Evolutionary conservation across 2,797 vertebrate species (phyloP).

Genomic region (Taeniopygia guttata): DNA sequence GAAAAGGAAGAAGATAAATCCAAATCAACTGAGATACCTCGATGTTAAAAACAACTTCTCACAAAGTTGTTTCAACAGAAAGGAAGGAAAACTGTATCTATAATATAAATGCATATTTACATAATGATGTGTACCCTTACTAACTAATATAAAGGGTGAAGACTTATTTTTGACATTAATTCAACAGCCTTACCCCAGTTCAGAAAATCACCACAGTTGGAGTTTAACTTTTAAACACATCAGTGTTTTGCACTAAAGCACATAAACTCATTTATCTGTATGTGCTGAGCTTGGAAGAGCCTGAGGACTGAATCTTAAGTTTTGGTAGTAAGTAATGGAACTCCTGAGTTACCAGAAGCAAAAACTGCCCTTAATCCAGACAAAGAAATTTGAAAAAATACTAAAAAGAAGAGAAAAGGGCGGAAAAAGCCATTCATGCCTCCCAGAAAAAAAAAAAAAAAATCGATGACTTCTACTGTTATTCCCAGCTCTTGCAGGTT

Average conservation of each 20-base stretch:
- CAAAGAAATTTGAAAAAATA: neutral
- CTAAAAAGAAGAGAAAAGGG: neutral
- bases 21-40: neutral
- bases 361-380: neutral
- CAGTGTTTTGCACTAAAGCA: neutral
- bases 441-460: neutral
- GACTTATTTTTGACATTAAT: neutral
- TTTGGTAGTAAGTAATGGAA: neutral
- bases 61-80: neutral
- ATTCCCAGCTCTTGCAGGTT: neutral
- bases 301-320: neutral
- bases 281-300: neutral
- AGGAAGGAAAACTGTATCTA: neutral
- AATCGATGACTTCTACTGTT: neutral
- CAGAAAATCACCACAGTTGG: neutral
- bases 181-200: neutral
- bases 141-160: neutral
- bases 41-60: neutral
- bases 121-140: neutral
- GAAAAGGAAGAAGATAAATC: neutral
- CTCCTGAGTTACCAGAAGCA: neutral
- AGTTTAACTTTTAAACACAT: neutral
- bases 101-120: neutral
- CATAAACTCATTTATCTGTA: neutral
- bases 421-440: accelerated